phyloP scores from a whole-genome alignment of 2,797 vertebrate genomes.

The Tympanoctomys barrerae region DNA sequence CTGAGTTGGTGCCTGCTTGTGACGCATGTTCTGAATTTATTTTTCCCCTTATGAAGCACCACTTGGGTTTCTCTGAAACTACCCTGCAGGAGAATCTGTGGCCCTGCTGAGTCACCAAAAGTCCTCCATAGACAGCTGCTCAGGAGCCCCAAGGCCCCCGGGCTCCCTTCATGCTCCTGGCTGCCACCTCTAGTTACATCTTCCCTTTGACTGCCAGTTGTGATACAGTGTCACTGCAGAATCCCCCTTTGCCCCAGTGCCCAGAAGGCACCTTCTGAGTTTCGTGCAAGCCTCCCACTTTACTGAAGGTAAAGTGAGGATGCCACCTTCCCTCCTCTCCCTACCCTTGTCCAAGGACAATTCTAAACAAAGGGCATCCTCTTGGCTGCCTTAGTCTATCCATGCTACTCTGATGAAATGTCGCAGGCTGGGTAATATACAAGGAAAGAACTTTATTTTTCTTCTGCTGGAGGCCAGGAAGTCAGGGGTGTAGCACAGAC shows the following conservation, averaged over 20 bases:
- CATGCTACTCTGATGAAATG: not conserved
- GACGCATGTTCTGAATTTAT: not conserved
- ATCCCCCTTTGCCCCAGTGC: not conserved
- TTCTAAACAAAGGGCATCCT: not conserved
- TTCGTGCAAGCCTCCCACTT: not conserved
- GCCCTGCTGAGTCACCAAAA: no score
- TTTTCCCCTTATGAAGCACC: not conserved
- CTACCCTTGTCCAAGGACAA: not conserved
- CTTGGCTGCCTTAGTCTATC: not conserved
- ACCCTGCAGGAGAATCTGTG: not conserved
- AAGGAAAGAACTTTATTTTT: not conserved
- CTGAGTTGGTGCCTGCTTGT: not conserved
- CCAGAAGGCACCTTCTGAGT: not conserved
- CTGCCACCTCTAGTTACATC: not conserved
- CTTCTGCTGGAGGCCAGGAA: not conserved
- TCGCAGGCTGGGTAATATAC: not conserved
- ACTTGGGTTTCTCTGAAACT: not conserved
- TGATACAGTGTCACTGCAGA: not conserved
- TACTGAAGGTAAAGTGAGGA: not conserved
- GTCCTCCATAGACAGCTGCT: not conserved
- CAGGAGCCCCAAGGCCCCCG: not conserved
- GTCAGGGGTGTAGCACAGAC: not conserved
- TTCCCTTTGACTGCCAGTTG: not conserved
- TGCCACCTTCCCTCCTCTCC: not conserved
- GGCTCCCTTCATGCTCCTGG: not conserved